phyloP scores from a whole-genome alignment of 23 tunicate species.

The Trididemnum miniatum region DNA sequence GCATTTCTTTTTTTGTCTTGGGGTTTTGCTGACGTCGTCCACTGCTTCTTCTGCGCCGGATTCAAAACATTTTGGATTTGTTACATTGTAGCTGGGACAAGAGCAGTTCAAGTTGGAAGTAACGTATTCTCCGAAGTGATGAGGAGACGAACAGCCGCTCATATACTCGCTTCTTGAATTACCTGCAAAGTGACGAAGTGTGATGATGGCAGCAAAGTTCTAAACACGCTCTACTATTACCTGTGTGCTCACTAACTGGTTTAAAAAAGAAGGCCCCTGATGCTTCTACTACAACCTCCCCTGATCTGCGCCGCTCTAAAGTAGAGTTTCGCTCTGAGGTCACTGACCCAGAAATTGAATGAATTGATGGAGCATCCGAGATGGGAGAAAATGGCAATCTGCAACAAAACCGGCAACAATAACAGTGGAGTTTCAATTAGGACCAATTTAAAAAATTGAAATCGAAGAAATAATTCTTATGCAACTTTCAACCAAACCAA shows the following conservation, averaged over 20 bases:
- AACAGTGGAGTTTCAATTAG: background rate
- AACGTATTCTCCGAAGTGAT: conserved; percentile 14
- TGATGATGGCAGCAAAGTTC: too few species aligned
- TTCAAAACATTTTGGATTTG: conserved; percentile 38
- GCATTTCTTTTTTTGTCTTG: background rate
- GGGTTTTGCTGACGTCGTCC: background rate
- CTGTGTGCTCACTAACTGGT: background rate
- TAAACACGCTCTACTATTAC: too few species aligned
- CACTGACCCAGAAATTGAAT: conserved; percentile 31
- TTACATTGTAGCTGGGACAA: conserved; percentile 50
- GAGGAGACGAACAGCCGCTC: conserved; percentile 9
- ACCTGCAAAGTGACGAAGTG: conserved; percentile 23
- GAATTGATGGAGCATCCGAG: conserved; percentile 4
- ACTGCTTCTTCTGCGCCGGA: conserved; percentile 49
- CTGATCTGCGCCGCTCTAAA: conserved; percentile 15
- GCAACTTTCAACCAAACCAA: too few species aligned
- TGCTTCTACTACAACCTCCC: conserved; percentile 3
- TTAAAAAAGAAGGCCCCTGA: conserved; percentile 15
- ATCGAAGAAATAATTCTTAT: too few species aligned
- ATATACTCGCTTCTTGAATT: background rate
- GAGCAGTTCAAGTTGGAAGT: conserved; percentile 68
- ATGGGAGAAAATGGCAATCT: conserved; percentile 21
- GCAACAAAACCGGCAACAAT: background rate
- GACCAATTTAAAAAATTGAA: too few species aligned
- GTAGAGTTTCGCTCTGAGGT: background rate